Evolutionary conservation across 2,797 vertebrate species (phyloP).

Genomic region (Alcedo atthis): DNA sequence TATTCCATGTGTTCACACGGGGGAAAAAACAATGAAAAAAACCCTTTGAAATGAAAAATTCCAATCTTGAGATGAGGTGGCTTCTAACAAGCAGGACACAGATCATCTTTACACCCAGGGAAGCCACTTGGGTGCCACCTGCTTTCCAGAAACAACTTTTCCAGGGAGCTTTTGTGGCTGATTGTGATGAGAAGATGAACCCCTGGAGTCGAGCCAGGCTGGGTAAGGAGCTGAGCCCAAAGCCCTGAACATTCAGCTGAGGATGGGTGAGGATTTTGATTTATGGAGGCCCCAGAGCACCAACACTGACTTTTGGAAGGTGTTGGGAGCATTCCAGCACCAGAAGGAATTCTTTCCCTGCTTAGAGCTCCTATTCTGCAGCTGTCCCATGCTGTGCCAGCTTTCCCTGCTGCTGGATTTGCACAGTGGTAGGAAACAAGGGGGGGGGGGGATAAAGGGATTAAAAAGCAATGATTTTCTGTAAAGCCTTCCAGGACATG

Average conservation of each 20-base stretch:
- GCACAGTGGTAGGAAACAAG: constrained; percentile 53
- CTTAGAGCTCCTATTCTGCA: constrained; percentile 30
- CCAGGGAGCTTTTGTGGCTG: not conserved
- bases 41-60: not conserved
- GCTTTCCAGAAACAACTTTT: not conserved
- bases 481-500: constrained; percentile 59
- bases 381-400: constrained; percentile 49
- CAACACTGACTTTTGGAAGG: constrained; percentile 20
- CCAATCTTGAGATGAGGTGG: not conserved
- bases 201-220: not conserved
- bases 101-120: not conserved
- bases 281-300: not conserved
- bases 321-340: constrained; percentile 19
- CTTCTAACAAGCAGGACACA: rapidly evolving
- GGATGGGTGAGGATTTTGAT: constrained; percentile 9
- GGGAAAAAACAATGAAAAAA: not conserved
- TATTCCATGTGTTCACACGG: not conserved
- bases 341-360: constrained; percentile 53
- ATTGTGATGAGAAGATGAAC: not conserved
- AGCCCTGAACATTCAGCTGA: not conserved
- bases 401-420: constrained; percentile 48
- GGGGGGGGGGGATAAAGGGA: constrained; percentile 57
- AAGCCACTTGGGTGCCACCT: not conserved
- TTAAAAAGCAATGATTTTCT: constrained; percentile 70
- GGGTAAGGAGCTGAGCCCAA: not conserved